A percentile compares a stretch with the other conserved stretches of the same genome.
phyloP scores from a whole-genome alignment of 2,113 vertebrate species.

The Anarrhichthys ocellatus region DNA sequence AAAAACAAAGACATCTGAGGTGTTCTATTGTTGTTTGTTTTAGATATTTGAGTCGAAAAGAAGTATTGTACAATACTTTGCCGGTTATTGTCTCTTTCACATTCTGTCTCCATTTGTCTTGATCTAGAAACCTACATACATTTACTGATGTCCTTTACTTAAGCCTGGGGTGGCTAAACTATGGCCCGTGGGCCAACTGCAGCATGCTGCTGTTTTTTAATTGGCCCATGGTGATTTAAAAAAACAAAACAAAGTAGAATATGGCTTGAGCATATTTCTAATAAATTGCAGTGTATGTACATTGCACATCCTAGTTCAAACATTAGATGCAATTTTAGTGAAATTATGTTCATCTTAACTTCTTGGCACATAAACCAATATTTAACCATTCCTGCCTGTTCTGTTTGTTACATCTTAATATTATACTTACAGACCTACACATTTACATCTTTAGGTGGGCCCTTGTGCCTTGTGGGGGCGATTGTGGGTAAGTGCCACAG shows the following conservation, averaged over 20 bases:
- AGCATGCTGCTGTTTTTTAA: not conserved
- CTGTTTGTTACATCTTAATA: not conserved
- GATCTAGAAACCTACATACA: not conserved
- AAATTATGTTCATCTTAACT: not conserved
- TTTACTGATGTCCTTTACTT: not conserved
- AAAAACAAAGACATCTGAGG: not conserved
- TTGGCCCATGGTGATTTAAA: not conserved
- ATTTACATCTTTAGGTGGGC: not conserved
- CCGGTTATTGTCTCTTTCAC: not conserved
- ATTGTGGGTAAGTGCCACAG: no score
- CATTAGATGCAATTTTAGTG: not conserved
- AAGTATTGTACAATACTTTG: not conserved
- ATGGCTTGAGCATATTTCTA: not conserved
- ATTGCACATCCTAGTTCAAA: not conserved
- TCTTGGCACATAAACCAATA: not conserved
- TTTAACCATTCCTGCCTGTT: not conserved
- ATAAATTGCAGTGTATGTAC: not conserved
- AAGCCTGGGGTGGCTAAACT: not conserved
- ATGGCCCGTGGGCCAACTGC: not conserved
- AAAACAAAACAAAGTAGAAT: not conserved
- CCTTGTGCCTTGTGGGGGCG: no score
- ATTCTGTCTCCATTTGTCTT: not conserved
- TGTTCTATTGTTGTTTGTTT: slow-evolving; percentile 4
- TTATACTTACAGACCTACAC: not conserved
- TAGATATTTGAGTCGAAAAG: slow-evolving; percentile 1